Conservation (phyloP, 2,797 vertebrate genomes). For the Hipposideros larvatus region DNA sequence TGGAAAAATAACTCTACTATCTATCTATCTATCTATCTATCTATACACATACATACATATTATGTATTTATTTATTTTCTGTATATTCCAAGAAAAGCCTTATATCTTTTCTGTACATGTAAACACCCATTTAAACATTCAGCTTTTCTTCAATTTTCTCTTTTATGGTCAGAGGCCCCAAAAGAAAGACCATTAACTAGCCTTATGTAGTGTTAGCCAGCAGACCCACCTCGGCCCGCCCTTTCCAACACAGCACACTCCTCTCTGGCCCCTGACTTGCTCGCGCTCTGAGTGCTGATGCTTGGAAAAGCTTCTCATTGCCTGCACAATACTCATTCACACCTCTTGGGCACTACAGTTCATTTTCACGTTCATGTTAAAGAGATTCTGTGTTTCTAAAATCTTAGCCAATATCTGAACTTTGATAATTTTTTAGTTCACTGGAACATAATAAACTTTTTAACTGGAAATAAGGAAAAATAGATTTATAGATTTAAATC, state of each 20-base stretch:
- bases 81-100: neutral
- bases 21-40: too few relatives aligned
- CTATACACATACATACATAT: too few relatives aligned
- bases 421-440: neutral
- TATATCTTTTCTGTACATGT: neutral
- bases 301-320: neutral
- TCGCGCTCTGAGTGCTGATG: neutral
- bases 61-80: neutral
- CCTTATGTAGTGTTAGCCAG: neutral
- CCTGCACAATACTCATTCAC: neutral
- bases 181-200: neutral
- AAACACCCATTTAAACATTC: neutral
- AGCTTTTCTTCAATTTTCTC: neutral
- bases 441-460: neutral
- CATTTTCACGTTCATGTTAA: neutral
- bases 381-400: constrained; percentile 11
- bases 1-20: neutral
- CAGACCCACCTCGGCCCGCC: neutral
- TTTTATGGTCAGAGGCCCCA: neutral
- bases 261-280: neutral
- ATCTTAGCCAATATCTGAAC: neutral
- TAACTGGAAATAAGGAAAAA: constrained; percentile 13
- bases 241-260: neutral
- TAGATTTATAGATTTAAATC: neutral
- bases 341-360: neutral